phyloP scores from a whole-genome alignment of 2,797 vertebrate genomes.

The Pangasius larnaudii region DNA sequence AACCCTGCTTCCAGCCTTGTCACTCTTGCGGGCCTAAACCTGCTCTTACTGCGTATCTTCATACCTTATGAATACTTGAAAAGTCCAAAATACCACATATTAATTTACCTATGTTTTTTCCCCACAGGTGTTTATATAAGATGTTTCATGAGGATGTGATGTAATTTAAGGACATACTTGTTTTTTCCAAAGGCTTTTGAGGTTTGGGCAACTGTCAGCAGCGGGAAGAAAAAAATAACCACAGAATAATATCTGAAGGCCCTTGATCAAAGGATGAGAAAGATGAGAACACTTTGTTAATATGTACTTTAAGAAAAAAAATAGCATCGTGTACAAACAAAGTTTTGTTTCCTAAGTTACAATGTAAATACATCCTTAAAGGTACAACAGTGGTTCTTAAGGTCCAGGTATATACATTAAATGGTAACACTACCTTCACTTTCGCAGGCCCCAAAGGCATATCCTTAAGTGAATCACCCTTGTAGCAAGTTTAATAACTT shows the following conservation, averaged over 20 bases:
- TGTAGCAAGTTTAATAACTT: not conserved
- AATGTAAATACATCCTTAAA: not conserved
- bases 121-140: conserved; percentile 58
- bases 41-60: conserved; percentile 46
- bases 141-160: conserved; percentile 34
- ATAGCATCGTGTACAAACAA: not conserved
- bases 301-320: not conserved
- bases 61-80: conserved; percentile 50
- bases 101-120: conserved; percentile 52
- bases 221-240: conserved; percentile 8
- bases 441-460: not conserved
- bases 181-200: conserved; percentile 33
- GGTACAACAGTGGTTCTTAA: not conserved
- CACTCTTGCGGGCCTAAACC: conserved; percentile 45
- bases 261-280: conserved; percentile 37
- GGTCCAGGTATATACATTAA: not conserved
- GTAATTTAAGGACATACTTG: conserved; percentile 50
- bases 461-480: not conserved
- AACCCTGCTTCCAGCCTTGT: conserved; percentile 16
- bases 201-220: conserved; percentile 43
- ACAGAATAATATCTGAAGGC: conserved; percentile 28
- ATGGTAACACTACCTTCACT: not conserved
- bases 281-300: not conserved
- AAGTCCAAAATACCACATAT: conserved; percentile 53
- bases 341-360: not conserved